Evolutionary conservation across 2,797 vertebrate genomes (phyloP).

Genomic region (Ptychobarbus kaznakovi): DNA sequence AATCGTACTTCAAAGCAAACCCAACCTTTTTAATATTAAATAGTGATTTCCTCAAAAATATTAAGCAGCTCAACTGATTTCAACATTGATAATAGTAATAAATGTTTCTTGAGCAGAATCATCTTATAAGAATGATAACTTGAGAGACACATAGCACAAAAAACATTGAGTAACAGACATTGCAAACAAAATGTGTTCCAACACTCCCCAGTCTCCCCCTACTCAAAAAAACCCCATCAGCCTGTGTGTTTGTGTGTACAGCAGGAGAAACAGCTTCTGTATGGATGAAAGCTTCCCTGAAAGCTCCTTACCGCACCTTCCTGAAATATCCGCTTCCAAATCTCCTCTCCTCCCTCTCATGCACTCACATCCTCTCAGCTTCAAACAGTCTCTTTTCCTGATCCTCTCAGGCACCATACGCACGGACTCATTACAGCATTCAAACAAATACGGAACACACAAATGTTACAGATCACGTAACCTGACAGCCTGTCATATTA

Average conservation of each 20-base stretch:
- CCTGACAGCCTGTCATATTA: slow-evolving; percentile 58
- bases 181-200: background rate
- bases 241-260: slow-evolving; percentile 10
- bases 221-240: background rate
- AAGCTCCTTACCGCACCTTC: slow-evolving; percentile 60
- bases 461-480: slow-evolving; percentile 55
- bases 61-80: background rate
- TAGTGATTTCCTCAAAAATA: background rate
- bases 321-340: slow-evolving; percentile 54
- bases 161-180: background rate
- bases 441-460: slow-evolving; percentile 46
- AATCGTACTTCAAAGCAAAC: background rate
- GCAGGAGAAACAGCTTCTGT: slow-evolving; percentile 8
- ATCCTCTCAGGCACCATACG: slow-evolving; percentile 56
- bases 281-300: slow-evolving; percentile 59
- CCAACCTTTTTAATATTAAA: background rate
- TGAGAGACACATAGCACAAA: background rate
- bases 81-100: background rate
- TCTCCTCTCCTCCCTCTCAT: slow-evolving; percentile 48
- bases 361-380: slow-evolving; percentile 43
- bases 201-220: background rate
- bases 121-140: background rate
- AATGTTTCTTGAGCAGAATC: background rate
- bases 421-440: slow-evolving; percentile 56
- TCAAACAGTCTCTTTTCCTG: slow-evolving; percentile 53